Base-by-base conservation (phyloP, 2,113 vertebrate species). In the Epinephelus lanceolatus region DNA sequence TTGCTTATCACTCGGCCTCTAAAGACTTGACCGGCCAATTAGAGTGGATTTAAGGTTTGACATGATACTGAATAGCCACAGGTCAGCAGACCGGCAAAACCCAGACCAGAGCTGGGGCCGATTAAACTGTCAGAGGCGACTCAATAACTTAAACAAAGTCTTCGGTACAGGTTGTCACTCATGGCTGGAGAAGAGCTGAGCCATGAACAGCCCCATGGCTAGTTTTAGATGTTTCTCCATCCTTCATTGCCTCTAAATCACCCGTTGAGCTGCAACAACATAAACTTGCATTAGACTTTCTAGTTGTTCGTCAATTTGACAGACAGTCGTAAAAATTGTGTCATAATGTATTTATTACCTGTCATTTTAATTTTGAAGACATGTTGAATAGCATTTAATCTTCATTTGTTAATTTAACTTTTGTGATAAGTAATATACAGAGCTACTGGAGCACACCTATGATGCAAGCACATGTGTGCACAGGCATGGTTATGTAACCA, bases 31-130 rank as follows among this genome's bases (percentile, higher is more conserved):
- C 15, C 40, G 5, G 62, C 84, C 90, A 92, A 91, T 93, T 91
- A 92, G 84, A 90, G 85, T 40, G 84, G 90, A 84, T 91, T 92
- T 93, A 88, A 78, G 15, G 33, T 92, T 87, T 91, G 92, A 93
- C 90, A 78, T 91, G 88, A 87, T 78, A 42, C 70, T 78, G 86
- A 91, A 86, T 76, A 42, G 73, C 63, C 81, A 59, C 87, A 81
- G 92, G 92, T 92, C 93, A 88, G 73, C 57, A 8, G 82, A 84
- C 21, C 57, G 21, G 65, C n/a, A 60, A 71, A 63, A 63, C 21
- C 14, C 52, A 33, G 69, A 30, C 11, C 47, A 21, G 40, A 65
- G 11, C 52, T 40, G 4, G 51, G 56, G 61, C 19, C 76, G 42
- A 84, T 84, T 90, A 80, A 82, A 78, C 66, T 61, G 65, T 76